phyloP scores from a whole-genome alignment of 2,797 vertebrate species.

The Lithobates pipiens region DNA sequence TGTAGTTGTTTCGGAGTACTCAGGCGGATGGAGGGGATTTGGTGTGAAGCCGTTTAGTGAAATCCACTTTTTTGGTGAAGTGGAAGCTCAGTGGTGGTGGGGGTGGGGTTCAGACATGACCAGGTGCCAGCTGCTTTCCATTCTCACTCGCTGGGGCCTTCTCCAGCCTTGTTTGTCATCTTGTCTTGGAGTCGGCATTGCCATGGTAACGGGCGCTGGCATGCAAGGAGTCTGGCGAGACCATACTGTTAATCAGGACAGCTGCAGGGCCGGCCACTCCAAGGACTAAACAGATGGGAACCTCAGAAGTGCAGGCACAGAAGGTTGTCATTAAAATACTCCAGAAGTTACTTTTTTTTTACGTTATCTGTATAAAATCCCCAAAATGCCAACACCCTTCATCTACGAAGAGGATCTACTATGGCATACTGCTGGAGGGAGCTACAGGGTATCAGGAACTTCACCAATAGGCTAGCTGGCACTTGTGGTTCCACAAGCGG shows the following conservation, averaged over 20 bases:
- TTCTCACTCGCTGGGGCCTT: slow-evolving; percentile 49
- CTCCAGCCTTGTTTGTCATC: slow-evolving; percentile 54
- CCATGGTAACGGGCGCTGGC: slow-evolving; percentile 49
- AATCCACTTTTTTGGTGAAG: too few relatives aligned
- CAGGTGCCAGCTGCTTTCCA: slow-evolving; percentile 55
- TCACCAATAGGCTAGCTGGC: background rate
- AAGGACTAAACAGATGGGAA: slow-evolving; percentile 54
- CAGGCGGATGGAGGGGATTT: too few relatives aligned
- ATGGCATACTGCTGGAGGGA: background rate
- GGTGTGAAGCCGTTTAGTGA: too few relatives aligned
- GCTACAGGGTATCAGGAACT: background rate
- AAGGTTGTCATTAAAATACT: slow-evolving; percentile 45
- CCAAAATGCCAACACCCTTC: too few relatives aligned
- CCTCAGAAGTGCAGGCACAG: slow-evolving; percentile 31
- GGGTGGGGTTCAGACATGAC: slow-evolving; percentile 2
- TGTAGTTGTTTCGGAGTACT: too few relatives aligned
- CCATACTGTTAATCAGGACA: slow-evolving; percentile 61
- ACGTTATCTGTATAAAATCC: too few relatives aligned
- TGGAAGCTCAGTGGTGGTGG: too few relatives aligned
- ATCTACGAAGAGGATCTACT: too few relatives aligned
- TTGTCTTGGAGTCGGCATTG: slow-evolving; percentile 50
- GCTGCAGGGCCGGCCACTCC: slow-evolving; percentile 46
- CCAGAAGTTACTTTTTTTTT: slow-evolving; percentile 2
- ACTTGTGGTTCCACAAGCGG: background rate
- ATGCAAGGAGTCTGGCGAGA: slow-evolving; percentile 50